Percentiles rank a stretch among this genome's conserved stretches.
Conservation (phyloP, 2,797 vertebrate species). For the Perodicticus potto region DNA sequence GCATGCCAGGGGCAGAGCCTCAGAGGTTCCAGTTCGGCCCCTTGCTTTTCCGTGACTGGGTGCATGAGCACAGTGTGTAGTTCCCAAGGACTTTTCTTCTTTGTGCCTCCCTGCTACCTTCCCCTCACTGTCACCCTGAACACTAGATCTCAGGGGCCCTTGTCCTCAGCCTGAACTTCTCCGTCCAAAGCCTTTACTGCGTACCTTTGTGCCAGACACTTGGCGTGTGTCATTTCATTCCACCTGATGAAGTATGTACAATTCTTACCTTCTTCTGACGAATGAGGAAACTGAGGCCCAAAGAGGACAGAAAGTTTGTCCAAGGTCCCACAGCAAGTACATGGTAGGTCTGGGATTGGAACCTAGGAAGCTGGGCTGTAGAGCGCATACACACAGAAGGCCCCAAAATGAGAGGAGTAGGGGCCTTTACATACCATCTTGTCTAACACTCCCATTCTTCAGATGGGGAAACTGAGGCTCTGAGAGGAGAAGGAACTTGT, state of each 20-base stretch:
- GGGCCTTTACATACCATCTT: neutral
- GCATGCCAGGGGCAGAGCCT: neutral
- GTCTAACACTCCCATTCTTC: neutral
- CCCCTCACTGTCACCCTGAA: neutral
- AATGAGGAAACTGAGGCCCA: neutral
- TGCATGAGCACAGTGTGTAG: neutral
- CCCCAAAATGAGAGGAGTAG: neutral
- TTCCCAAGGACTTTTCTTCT: neutral
- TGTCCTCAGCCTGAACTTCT: neutral
- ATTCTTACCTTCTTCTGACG: neutral
- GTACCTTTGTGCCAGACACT: neutral
- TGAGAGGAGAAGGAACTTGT: neutral
- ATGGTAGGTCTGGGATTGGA: neutral
- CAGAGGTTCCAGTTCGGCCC: neutral
- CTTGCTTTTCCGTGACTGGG: neutral
- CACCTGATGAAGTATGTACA: neutral
- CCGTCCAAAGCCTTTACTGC: neutral
- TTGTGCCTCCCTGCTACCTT: neutral
- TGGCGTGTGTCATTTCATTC: neutral
- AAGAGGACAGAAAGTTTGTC: neutral
- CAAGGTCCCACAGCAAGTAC: neutral
- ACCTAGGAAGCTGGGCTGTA: neutral
- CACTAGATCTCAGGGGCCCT: neutral
- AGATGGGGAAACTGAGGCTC: neutral
- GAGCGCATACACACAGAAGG: neutral